phyloP scores from a whole-genome alignment of 92 coral and sea anemone species.

The Bergia puertoricense region DNA sequence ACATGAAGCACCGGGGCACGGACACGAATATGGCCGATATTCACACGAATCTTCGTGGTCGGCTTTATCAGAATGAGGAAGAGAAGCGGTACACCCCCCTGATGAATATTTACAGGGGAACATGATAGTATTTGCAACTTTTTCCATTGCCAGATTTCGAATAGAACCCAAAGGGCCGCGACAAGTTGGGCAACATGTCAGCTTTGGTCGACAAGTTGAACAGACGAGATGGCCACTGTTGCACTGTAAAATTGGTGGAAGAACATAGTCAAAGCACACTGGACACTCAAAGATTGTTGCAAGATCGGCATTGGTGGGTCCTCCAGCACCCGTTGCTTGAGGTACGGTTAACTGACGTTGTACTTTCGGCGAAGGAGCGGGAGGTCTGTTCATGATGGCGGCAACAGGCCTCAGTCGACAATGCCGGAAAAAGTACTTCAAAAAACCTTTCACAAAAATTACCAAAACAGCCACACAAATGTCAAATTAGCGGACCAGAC shows the following conservation, averaged over 20 bases:
- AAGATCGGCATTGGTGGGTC: constrained; percentile 95
- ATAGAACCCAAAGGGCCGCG: constrained; percentile 99
- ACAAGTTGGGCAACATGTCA: constrained; percentile 99
- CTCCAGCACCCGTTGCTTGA: constrained; percentile 62
- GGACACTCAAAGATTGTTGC: constrained; percentile 99
- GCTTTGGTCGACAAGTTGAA: constrained; percentile 98
- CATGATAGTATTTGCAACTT: constrained; percentile 97
- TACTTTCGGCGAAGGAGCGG: constrained; percentile 44
- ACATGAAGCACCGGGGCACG: constrained; percentile 99
- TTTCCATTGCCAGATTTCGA: constrained; percentile 99
- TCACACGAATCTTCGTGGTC: constrained; percentile 99
- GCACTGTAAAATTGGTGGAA: constrained; percentile 97
- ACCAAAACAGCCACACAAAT: background rate
- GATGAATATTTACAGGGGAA: constrained; percentile 96
- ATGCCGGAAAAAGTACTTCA: background rate
- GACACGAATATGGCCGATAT: constrained; percentile 97
- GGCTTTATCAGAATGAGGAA: constrained; percentile 95
- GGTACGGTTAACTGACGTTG: constrained; percentile 38
- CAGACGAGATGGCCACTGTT: constrained; percentile 99
- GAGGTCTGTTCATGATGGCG: constrained; percentile 40
- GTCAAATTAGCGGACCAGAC: background rate
- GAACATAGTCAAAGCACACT: constrained; percentile 97
- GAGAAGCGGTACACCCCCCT: constrained; percentile 87
- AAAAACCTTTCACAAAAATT: constrained; percentile 6
- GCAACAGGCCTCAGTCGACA: background rate